These are phyloP conservation scores for Dendrolimus pini DNA, from an alignment of 2,888 invertebrate species.

Conservation along the genomic window DNA sequence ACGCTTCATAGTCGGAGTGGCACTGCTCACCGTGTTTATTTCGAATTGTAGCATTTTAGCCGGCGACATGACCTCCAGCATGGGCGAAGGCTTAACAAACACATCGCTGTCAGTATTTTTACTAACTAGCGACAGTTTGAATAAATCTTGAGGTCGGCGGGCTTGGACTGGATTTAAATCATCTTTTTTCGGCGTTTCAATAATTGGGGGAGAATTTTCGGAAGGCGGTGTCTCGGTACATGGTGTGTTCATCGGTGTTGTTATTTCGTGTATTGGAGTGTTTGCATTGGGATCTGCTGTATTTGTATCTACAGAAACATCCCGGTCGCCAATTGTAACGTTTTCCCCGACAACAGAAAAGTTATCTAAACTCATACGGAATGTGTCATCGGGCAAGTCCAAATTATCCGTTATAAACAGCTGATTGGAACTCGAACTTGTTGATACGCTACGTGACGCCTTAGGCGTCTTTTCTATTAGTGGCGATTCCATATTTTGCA, in stretches of 20 bases:
- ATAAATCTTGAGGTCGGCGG: constrained; percentile 30
- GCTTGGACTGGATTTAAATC: constrained; percentile 20
- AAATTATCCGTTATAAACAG: constrained; percentile 45
- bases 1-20: constrained; percentile 67
- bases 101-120: constrained; percentile 39
- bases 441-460: constrained; percentile 1
- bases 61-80: constrained; percentile 59
- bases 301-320: constrained; percentile 34
- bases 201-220: constrained; percentile 30
- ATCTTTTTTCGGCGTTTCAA: constrained; percentile 36
- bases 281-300: constrained; percentile 17
- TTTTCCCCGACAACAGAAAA: constrained; percentile 59
- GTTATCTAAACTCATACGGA: constrained; percentile 57
- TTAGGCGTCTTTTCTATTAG: not conserved
- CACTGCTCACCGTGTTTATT: constrained; percentile 40
- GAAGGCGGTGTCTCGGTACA: constrained; percentile 18
- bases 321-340: constrained; percentile 49
- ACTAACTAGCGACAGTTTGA: constrained; percentile 48
- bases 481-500: constrained; percentile 2
- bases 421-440: constrained; percentile 36
- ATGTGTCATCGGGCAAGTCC: constrained; percentile 57
- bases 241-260: constrained; percentile 26
- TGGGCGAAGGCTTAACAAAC: constrained; percentile 59
- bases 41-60: constrained; percentile 67
- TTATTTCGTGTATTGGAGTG: constrained; percentile 24